Base-by-base conservation (phyloP, 2,888 invertebrate genomes). In the Torymus texanus region DNA sequence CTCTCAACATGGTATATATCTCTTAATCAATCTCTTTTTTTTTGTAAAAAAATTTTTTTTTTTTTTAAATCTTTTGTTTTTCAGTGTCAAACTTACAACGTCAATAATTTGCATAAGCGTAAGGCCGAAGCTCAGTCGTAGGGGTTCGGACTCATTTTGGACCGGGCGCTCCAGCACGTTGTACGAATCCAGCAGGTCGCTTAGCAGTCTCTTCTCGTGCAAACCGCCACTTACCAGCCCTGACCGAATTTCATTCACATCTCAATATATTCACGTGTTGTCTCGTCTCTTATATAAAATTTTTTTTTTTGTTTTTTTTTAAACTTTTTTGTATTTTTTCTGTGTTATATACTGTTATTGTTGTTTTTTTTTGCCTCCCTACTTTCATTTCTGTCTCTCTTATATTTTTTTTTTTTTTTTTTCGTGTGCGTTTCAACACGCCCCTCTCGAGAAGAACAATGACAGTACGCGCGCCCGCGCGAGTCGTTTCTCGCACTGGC, bases 91-190 rank as follows among this genome's bases (percentile, higher is more conserved):
- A 93, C 95, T 94, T 93, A 97, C 97, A 95, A 97, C 97, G 93
- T 97, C 97, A 92, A 97, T 97, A 92, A 97, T 97, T 94, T 97
- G 97, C 96, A 97, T 97, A 92, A 97, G 94, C 91, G 97, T 97
- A 92, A 97, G 95, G 92, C 97, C 97, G 93, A 97, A 97, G 93
- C 96, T 97, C 92, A 97, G 95, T 93, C 95, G 95, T 91, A 97
- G 94, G 90, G 97, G 96, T 92, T 97, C 97, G 92, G 97, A 97
- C 94, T 97, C 97, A 93, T 97, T 97, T 92, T 96, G 95, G 91
- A 97, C 97, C 88, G 97, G 97, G 91, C 97, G 94, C 93, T 97
- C 97, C 92, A 97, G 93, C 90, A 96, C 96, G 93, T 97, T 97
- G 94, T 97, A 97, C 91, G 95, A 93, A 92, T 96, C 96, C 92